Evolutionary conservation across 2,797 vertebrate genomes (phyloP).

Genomic region (Danionella dracula): DNA sequence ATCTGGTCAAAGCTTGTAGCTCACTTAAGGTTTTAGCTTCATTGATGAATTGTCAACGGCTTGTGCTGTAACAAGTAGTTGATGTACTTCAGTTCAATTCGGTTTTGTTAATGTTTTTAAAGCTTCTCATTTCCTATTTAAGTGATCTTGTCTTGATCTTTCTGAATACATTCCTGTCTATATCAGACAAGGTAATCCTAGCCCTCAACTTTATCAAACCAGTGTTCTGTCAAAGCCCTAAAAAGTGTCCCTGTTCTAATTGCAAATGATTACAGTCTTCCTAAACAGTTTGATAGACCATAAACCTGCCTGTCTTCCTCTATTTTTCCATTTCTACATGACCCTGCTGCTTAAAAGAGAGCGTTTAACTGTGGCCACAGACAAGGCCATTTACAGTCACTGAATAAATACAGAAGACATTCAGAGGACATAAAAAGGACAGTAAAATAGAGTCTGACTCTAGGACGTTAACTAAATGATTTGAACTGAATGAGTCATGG

Average conservation of each 20-base stretch:
- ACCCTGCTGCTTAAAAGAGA: constrained; percentile 5
- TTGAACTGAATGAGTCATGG: constrained; percentile 8
- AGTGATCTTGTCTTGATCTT: neutral
- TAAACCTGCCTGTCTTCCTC: constrained; percentile 26
- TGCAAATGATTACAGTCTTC: constrained; percentile 56
- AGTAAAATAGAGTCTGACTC: neutral
- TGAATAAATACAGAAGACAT: constrained; percentile 15
- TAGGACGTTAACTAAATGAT: neutral
- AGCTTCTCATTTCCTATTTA: too few relatives aligned
- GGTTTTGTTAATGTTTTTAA: too few relatives aligned
- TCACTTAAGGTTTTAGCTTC: too few relatives aligned
- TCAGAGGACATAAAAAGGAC: constrained; percentile 10
- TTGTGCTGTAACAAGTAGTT: too few relatives aligned
- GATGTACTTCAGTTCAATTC: too few relatives aligned
- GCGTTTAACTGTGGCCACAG: neutral
- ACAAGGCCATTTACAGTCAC: constrained; percentile 1
- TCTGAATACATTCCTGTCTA: constrained; percentile 24
- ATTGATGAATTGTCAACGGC: too few relatives aligned
- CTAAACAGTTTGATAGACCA: constrained; percentile 46
- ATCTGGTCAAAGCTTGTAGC: too few relatives aligned
- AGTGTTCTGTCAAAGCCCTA: constrained; percentile 39
- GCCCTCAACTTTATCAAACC: constrained; percentile 58
- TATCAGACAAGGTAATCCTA: constrained; percentile 59
- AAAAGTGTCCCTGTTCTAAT: constrained; percentile 47
- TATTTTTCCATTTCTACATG: neutral